Conservation (phyloP, 2,113 vertebrate genomes). For the Amblyornis subalaris region DNA sequence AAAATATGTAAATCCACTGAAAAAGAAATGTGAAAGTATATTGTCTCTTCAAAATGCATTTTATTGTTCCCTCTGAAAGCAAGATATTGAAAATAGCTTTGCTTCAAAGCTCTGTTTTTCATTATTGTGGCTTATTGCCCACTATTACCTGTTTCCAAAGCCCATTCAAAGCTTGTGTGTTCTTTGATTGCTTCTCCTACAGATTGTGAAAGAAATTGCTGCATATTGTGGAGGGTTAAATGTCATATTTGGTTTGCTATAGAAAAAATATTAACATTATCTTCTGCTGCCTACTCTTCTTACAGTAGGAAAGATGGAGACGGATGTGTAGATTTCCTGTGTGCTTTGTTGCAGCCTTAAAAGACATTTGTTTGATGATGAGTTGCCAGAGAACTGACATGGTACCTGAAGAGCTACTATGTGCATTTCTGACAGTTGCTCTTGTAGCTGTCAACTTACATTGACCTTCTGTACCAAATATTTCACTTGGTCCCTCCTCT, state of each 20-base stretch:
- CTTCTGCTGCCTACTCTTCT: not conserved
- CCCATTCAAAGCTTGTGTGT: not conserved
- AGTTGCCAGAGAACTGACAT: not conserved
- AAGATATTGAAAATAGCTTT: not conserved
- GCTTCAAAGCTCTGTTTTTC: conserved; percentile 31
- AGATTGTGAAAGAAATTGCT: conserved; percentile 1
- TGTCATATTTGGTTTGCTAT: conserved; percentile 20
- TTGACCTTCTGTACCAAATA: not conserved
- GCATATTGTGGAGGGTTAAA: not conserved
- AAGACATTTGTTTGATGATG: not conserved
- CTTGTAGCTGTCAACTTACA: not conserved
- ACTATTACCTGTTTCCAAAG: not conserved
- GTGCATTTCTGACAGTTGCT: not conserved
- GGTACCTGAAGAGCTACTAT: not conserved
- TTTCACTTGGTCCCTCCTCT: not conserved
- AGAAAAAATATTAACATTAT: not conserved
- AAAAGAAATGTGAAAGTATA: not conserved
- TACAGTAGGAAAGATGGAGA: not conserved
- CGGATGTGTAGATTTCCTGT: not conserved
- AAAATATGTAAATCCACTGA: not conserved
- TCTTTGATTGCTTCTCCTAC: conserved; percentile 14
- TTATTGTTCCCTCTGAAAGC: conserved; percentile 13
- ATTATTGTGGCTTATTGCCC: conserved; percentile 27
- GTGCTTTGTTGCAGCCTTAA: not conserved
- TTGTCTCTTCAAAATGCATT: not conserved